phyloP scores from a whole-genome alignment of 2,113 vertebrate species.

The Reinhardtius hippoglossoides region DNA sequence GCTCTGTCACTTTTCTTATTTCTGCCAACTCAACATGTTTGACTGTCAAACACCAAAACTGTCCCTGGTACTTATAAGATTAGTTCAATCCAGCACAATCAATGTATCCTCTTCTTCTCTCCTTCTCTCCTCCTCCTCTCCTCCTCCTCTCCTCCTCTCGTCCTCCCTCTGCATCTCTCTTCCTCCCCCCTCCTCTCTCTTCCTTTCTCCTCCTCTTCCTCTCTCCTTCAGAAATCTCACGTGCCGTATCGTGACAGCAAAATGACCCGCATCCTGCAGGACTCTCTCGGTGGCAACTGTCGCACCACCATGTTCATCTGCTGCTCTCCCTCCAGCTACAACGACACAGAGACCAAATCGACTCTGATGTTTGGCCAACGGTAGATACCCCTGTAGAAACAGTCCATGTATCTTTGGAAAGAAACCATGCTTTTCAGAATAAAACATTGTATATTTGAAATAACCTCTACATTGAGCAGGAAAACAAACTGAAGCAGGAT shows the following conservation, averaged over 20 bases:
- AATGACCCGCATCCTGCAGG: conserved; percentile 94
- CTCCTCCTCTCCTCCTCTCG: neutral
- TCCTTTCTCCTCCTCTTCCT: neutral
- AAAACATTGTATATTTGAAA: neutral
- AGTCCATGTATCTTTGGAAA: neutral
- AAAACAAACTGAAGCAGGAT: too few species aligned
- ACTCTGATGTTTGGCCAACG: conserved; percentile 94
- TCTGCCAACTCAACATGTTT: too few species aligned
- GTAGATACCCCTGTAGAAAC: conserved; percentile 69
- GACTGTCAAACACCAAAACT: too few species aligned
- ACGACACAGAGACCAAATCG: conserved; percentile 91
- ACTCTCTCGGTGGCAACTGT: conserved; percentile 93
- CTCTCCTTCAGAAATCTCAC: conserved; percentile 85
- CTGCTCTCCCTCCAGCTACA: conserved; percentile 92
- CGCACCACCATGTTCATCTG: conserved; percentile 95
- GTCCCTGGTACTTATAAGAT: too few species aligned
- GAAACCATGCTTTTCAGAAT: neutral
- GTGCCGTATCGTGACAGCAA: conserved; percentile 94
- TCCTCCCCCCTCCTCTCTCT: too few species aligned
- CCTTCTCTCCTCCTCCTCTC: neutral
- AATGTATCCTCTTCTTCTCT: neutral
- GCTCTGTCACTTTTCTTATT: neutral
- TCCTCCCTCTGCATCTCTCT: too few species aligned
- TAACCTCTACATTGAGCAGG: neutral
- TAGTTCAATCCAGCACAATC: too few species aligned